Conservation (phyloP, 2,888 invertebrate species). For the Dorcus parallelipipedus region DNA sequence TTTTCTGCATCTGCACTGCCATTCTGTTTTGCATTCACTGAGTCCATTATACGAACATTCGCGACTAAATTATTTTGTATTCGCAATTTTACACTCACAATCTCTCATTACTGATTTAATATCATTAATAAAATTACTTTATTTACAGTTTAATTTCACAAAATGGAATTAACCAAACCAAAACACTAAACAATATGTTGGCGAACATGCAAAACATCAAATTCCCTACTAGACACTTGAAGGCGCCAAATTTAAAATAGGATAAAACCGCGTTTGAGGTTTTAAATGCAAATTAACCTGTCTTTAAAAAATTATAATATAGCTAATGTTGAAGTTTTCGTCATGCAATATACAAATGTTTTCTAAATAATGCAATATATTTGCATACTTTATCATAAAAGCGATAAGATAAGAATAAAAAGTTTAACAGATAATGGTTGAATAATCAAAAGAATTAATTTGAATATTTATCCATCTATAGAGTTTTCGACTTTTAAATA, state of each 20-base stretch:
- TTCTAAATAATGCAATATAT: too few relatives aligned
- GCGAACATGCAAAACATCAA: constrained; percentile 9
- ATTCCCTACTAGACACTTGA: constrained; percentile 11
- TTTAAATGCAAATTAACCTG: too few relatives aligned
- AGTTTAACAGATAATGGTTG: too few relatives aligned
- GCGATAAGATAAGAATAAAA: too few relatives aligned
- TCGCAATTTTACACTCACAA: not conserved
- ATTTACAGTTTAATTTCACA: constrained; percentile 3
- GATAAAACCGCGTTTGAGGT: too few relatives aligned
- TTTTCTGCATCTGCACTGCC: constrained; percentile 47
- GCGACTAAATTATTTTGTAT: constrained; percentile 12
- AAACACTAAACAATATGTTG: constrained; percentile 30
- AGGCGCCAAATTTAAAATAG: not conserved
- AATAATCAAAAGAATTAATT: too few relatives aligned
- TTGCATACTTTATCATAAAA: too few relatives aligned
- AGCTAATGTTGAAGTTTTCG: too few relatives aligned
- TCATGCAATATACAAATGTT: too few relatives aligned
- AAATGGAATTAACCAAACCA: constrained; percentile 28
- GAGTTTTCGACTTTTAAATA: too few relatives aligned
- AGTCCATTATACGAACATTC: constrained; percentile 38
- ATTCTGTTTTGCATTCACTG: constrained; percentile 41
- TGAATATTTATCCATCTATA: too few relatives aligned
- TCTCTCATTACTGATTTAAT: constrained; percentile 17
- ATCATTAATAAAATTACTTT: constrained; percentile 10
- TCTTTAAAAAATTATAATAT: too few relatives aligned